phyloP scores from a whole-genome alignment of 2,888 invertebrate species.

The Thymelicus lineola region DNA sequence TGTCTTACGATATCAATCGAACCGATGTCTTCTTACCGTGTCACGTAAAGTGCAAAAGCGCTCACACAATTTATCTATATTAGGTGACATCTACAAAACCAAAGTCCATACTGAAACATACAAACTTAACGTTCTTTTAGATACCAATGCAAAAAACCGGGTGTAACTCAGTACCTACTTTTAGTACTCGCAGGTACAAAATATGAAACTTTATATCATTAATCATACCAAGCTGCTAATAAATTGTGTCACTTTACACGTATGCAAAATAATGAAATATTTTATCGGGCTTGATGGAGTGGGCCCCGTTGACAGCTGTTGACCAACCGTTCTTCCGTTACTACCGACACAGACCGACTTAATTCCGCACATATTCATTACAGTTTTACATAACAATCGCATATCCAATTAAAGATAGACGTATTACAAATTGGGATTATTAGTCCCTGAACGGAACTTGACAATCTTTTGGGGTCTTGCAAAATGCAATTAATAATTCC shows the following conservation, averaged over 20 bases:
- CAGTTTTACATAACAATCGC: slow-evolving; percentile 28
- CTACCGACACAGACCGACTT: slow-evolving; percentile 18
- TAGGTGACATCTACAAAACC: too few relatives aligned
- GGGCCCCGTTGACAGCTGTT: slow-evolving; percentile 21
- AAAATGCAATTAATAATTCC: too few relatives aligned
- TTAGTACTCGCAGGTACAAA: neutral
- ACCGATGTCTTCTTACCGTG: too few relatives aligned
- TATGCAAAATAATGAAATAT: slow-evolving; percentile 21
- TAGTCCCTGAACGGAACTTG: neutral
- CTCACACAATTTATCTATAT: too few relatives aligned
- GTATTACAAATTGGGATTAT: slow-evolving; percentile 29
- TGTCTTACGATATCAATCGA: too few relatives aligned
- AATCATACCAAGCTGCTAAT: neutral
- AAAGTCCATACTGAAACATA: too few relatives aligned
- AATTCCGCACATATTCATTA: slow-evolving; percentile 17
- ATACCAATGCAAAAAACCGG: too few relatives aligned
- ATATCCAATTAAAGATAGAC: slow-evolving; percentile 34
- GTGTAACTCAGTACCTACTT: neutral
- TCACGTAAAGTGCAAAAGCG: too few relatives aligned
- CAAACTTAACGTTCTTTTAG: too few relatives aligned
- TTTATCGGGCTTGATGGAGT: slow-evolving; percentile 31
- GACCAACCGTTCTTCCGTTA: slow-evolving; percentile 26
- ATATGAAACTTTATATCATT: neutral
- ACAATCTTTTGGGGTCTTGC: neutral
- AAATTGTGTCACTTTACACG: neutral